A percentile compares a stretch with the other conserved stretches of the same genome.
Evolutionary conservation across 1,140 invertebrate species (phyloP).

Genomic region (Mactra quadrangularis): DNA sequence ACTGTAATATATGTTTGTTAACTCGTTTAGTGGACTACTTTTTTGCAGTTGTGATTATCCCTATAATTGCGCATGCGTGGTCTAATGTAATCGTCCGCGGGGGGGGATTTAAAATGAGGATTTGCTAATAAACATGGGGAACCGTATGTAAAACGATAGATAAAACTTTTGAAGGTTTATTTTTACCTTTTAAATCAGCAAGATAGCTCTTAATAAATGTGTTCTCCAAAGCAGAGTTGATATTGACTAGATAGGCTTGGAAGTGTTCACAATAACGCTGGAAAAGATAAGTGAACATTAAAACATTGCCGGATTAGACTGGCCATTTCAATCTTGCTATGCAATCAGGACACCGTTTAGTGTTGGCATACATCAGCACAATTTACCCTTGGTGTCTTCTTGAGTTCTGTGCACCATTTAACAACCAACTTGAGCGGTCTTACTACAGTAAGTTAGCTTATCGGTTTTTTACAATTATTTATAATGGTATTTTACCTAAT

Average conservation of each 20-base stretch:
- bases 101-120: too few relatives aligned
- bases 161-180: too few relatives aligned
- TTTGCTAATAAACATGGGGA: too few relatives aligned
- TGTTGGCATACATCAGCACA: neutral
- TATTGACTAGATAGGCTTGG: neutral
- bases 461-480: too few relatives aligned
- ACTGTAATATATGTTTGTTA: too few relatives aligned
- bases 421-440: neutral
- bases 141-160: too few relatives aligned
- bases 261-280: slow-evolving; percentile 24
- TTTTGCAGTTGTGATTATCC: too few relatives aligned
- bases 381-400: neutral
- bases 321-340: neutral
- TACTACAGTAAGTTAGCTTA: too few relatives aligned
- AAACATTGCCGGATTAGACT: neutral
- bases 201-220: slow-evolving; percentile 8
- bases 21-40: too few relatives aligned
- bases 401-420: neutral
- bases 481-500: too few relatives aligned
- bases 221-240: slow-evolving; percentile 2
- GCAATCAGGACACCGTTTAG: neutral
- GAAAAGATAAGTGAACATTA: neutral
- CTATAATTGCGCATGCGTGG: too few relatives aligned
- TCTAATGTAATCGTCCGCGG: too few relatives aligned
- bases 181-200: slow-evolving; percentile 10